Evolutionary conservation across 2,888 invertebrate species (phyloP).

Genomic region (Drosophila pegasa): DNA sequence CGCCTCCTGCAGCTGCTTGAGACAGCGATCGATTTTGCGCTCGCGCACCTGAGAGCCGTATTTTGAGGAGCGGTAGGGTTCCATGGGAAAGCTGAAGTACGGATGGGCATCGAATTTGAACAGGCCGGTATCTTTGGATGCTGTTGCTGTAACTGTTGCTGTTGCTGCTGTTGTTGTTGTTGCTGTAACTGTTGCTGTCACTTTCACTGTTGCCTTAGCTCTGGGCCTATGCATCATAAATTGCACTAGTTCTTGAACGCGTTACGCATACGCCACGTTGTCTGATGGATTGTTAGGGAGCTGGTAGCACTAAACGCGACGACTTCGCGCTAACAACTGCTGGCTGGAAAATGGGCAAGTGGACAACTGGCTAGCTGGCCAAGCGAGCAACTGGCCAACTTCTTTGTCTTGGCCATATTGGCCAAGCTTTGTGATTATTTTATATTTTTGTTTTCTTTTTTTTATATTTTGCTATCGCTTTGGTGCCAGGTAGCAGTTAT

Average conservation of each 20-base stretch:
- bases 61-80: constrained; percentile 60
- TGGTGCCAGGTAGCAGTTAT: constrained; percentile 77
- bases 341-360: constrained; percentile 24
- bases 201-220: constrained; percentile 5
- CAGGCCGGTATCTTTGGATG: constrained; percentile 22
- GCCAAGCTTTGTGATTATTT: constrained; percentile 53
- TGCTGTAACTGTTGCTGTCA: not conserved
- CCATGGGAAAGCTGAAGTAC: constrained; percentile 56
- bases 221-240: constrained; percentile 37
- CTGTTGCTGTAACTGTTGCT: not conserved
- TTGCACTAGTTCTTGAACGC: constrained; percentile 10
- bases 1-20: constrained; percentile 74
- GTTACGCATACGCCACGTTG: constrained; percentile 60
- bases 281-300: not conserved
- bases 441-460: constrained; percentile 22
- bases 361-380: constrained; percentile 14
- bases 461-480: constrained; percentile 50
- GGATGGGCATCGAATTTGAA: constrained; percentile 66
- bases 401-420: constrained; percentile 58
- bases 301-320: constrained; percentile 57
- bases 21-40: constrained; percentile 81
- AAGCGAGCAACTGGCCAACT: constrained; percentile 29
- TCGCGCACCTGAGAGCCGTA: constrained; percentile 82
- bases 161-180: not conserved
- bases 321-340: constrained; percentile 61